Base-by-base conservation (phyloP, 2,113 vertebrate species). In the Brachyhypopomus occidentalis region DNA sequence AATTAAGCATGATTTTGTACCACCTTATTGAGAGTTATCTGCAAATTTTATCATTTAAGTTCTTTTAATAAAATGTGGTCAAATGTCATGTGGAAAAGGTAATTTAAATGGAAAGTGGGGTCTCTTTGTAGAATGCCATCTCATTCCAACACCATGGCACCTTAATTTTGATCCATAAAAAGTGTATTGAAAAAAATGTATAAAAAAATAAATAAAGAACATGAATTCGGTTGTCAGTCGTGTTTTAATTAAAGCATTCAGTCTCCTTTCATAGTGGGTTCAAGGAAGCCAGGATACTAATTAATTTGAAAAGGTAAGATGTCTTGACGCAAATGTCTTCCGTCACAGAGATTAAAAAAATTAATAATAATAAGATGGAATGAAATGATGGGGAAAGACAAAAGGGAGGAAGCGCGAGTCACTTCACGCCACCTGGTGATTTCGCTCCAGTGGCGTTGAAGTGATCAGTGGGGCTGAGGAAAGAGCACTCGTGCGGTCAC, bases 221-320 rank as follows among this genome's bases (percentile, higher is more conserved):
- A 77, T 79, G 72, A 82, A 84, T 86, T 77, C 20, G 60, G 78
- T 77, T 45, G 75, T 82, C 63, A 52, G 77, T 80, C n/a, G 36
- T 72, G 20, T 83, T 84, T 87, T 86, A 87, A 84, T 84, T 77
- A 86, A 88, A 45, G 25, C 41, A 72, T 81, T 77, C 64, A 23
- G 27, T 75, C 80, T 22, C 25, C 66, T 73, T 79, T 77, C 69
- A 77, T 55, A 34, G 14, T 0, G 60, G 64, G 66, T 83, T 85
- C 84, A 67, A 83, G 80, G 82, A 83, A 77, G 75, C 72, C 64
- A 63, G 73, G 34, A 56, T 83, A 82, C 79, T 79, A 83, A 87
- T 84, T 86, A 74, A 75, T 75, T 59, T 84, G 55, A 85, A 88
- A 84, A 84, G 75, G 80, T 80, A 85, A 74, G 36, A 75, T 72